Evolutionary conservation across 1,140 invertebrate species (phyloP).

Genomic region (Apis laboriosa): DNA sequence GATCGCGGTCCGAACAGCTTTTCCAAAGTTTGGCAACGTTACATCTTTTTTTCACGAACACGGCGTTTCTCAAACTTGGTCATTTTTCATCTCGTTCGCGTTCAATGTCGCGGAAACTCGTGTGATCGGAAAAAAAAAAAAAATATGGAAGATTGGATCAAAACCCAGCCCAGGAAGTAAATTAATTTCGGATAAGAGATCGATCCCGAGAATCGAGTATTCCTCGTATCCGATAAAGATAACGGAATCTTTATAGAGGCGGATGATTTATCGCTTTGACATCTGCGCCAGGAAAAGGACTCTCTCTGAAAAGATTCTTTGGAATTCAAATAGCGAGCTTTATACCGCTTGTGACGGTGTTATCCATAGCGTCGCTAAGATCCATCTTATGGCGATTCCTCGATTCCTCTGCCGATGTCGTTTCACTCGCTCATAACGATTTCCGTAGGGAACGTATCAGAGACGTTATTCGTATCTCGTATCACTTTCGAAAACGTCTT

Average conservation of each 20-base stretch:
- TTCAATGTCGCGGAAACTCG: neutral
- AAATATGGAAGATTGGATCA: neutral
- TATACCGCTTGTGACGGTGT: constrained; percentile 11
- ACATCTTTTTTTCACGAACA: neutral
- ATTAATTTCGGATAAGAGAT: neutral
- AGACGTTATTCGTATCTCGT: neutral
- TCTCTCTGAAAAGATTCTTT: constrained; percentile 18
- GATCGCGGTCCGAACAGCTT: neutral
- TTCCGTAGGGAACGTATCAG: neutral
- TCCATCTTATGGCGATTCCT: constrained; percentile 5
- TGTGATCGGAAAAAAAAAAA: neutral
- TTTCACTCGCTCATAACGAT: neutral
- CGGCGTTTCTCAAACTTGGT: constrained; percentile 12
- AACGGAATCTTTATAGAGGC: constrained; percentile 17
- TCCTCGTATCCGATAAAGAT: neutral
- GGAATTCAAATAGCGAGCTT: constrained; percentile 43
- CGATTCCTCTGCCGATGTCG: neutral
- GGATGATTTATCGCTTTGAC: constrained; percentile 37
- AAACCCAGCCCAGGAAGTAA: too few species aligned
- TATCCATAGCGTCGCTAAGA: constrained; percentile 4
- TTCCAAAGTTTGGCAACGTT: neutral
- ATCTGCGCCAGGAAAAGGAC: constrained; percentile 5
- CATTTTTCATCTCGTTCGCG: neutral
- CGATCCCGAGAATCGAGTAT: neutral
- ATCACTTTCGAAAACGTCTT: neutral